Evolutionary conservation across 2,888 invertebrate species (phyloP), one percentile per base, ranked within the genome.

Genomic region (Drosophila parthenogenetica): DNA sequence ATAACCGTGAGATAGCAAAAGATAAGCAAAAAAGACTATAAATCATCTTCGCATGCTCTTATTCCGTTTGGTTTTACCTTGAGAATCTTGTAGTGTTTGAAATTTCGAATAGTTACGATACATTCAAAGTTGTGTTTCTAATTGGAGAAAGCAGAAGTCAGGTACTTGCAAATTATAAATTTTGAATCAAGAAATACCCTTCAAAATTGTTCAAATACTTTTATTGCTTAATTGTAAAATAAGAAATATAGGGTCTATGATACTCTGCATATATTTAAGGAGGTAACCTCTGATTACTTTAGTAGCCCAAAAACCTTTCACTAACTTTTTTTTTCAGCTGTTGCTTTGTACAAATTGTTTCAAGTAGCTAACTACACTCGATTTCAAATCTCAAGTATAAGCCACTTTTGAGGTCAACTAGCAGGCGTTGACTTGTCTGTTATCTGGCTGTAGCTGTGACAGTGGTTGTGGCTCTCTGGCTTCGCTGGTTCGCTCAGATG

Each of bases 351-450:
- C 68, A 72, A 76, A 65, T 76, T 39, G 48, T 60, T 76, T 72
- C 61, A 62, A 62, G 51, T 62, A 46, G 59, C 65, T 64, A 75
- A 71, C 72, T 63, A 59, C 46, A 46, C 55, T 22, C 35, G 25
- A 57, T 58, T 49, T 45, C 22, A 39, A 37, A 57, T 58, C 61
- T 45, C 22, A 39, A 49, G 61, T 57, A 65, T 55, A 62, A 45
- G 58, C 48, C 42, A 63, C 37, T 71, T 73, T 66, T 72, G 65
- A 61, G 81, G 80, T 81, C 82, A 80, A 68, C 79, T 61, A 62
- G 42, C 70, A 66, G 72, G 67, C 72, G 64, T 71, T 67, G 71
- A 65, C 66, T 29, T 29, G 29, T 29, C 29, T 29, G 8, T 8
- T 8, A 29, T 29, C 29, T 40, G 45, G 35, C 35, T 35, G 43